These are phyloP conservation scores for Andrena marginata DNA, from an alignment of 2,888 invertebrate species.

Conservation along the genomic window DNA sequence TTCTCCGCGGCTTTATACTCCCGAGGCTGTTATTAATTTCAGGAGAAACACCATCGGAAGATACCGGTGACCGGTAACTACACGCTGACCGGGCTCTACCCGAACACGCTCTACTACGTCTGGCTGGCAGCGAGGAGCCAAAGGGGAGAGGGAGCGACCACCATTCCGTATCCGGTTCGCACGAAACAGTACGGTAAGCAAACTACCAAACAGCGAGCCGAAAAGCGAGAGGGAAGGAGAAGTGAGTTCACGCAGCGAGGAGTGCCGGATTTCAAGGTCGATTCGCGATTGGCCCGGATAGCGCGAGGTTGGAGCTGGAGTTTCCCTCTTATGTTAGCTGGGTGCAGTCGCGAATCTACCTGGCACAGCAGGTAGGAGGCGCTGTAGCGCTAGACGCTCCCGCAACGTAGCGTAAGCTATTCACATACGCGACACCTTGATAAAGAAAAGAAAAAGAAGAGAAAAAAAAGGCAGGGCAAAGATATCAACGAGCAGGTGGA, in stretches of 20 bases:
- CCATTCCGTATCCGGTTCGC: constrained; percentile 96
- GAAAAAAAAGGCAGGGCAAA: neutral
- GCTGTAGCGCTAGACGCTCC: constrained; percentile 82
- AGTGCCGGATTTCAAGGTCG: constrained; percentile 75
- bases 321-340: neutral
- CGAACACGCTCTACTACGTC: constrained; percentile 98
- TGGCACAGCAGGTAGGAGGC: constrained; percentile 83
- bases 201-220: constrained; percentile 55
- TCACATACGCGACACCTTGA: constrained; percentile 64
- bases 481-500: constrained; percentile 20
- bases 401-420: constrained; percentile 83
- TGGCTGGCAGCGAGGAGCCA: constrained; percentile 98
- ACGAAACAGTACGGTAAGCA: constrained; percentile 99
- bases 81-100: constrained; percentile 95
- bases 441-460: no score
- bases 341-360: constrained; percentile 61
- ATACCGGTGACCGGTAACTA: constrained; percentile 94
- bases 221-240: constrained; percentile 39
- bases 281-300: constrained; percentile 54
- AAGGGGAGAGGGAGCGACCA: constrained; percentile 97
- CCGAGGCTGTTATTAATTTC: constrained; percentile 11
- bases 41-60: constrained; percentile 93
- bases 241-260: constrained; percentile 82
- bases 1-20: neutral
- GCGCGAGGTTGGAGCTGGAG: neutral